Base-by-base conservation (phyloP, 2,888 invertebrate species). In the Girardia tigrina region DNA sequence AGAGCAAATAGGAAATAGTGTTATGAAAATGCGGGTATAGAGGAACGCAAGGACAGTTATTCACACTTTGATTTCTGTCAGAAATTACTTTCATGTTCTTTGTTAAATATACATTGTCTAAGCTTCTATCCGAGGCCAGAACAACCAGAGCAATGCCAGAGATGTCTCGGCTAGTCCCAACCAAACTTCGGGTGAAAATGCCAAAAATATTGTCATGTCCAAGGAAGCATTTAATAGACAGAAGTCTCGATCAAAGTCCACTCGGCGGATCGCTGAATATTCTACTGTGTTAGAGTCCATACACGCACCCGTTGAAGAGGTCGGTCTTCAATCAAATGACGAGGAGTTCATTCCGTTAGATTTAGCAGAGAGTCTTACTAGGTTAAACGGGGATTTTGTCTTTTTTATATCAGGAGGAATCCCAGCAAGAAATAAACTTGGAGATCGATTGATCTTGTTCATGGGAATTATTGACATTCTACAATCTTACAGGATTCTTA, bases 251-350 rank as follows among this genome's bases (percentile, higher is more conserved):
- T 42, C 42, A n/a, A 42, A 69, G 12, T 74, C 74, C 1, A 69
- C 69, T 74, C 93, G 94, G 83, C 88, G 92, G 81, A 86, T 95
- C 80, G 94, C 94, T 36, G 93, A 94, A 26, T 94, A 94, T 85
- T 94, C 94, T 71, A 95, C 94, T 0, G 94, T 95, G 28, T 92
- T 95, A 91, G 97, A 97, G 86, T 94, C 94, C 83, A 97, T 97
- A 81, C 94, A 94, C 83, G 94, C 94, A 1, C 92, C 93, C 82
- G 91, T 92, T 80, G 93, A 94, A 82, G 92, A 94, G 0, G 92
- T 94, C 75, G 94, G 94, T 81, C 91, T 93, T 82, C 81, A 82
- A 20, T 92, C 93, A 82, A 81, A 83, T 70, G 92, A 90, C 77
- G 94, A 94, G 85, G 74, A 76, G 16, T 28, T 28, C 29, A 92